phyloP scores from a whole-genome alignment of 2,113 vertebrate genomes.

The Alouatta palliata region DNA sequence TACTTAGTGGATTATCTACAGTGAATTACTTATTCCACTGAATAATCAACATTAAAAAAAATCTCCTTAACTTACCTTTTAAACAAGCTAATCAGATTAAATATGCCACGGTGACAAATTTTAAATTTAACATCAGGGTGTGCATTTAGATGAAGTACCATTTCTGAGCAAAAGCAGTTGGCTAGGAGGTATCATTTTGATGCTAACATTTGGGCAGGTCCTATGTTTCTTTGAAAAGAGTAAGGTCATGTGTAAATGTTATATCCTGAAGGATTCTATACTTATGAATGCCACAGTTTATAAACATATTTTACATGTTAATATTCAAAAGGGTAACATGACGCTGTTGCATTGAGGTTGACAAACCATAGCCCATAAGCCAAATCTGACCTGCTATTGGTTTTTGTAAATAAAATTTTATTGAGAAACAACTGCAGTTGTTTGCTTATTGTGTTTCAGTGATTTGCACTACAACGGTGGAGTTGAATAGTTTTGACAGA shows the following conservation, averaged over 20 bases:
- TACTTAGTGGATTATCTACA: background rate
- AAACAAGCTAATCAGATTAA: background rate
- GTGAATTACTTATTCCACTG: background rate
- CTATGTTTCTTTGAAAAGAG: background rate
- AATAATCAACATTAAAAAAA: background rate
- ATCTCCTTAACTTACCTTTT: background rate
- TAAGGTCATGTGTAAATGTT: background rate
- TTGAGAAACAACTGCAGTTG: background rate
- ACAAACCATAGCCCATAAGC: background rate
- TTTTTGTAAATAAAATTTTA: conserved; percentile 26
- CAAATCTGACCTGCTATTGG: background rate
- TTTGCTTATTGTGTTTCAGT: background rate
- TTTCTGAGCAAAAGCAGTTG: background rate
- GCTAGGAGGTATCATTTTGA: background rate
- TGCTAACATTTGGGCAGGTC: background rate
- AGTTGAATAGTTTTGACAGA: background rate
- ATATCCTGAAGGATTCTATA: background rate
- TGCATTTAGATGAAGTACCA: background rate
- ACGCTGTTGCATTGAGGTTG: background rate
- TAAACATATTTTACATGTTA: background rate
- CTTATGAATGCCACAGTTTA: background rate
- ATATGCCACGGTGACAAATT: background rate
- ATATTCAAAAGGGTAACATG: background rate
- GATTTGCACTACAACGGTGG: fast-evolving
- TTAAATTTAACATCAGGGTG: background rate